phyloP scores from a whole-genome alignment of 2,888 invertebrate species.

The Caenorhabditis zanzibari region DNA sequence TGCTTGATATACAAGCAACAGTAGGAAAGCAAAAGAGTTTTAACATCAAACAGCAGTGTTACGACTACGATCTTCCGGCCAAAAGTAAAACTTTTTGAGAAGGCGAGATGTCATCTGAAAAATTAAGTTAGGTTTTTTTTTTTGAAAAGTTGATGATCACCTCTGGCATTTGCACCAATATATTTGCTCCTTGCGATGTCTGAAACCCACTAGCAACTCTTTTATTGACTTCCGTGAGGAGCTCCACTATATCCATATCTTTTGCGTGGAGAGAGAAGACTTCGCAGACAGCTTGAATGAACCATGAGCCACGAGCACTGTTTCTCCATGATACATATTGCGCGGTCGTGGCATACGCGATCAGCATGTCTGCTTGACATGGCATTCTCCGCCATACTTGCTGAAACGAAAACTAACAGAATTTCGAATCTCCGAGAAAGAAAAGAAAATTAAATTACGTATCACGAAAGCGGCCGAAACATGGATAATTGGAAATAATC shows the following conservation, averaged over 20 bases:
- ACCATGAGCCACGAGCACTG: conserved; percentile 81
- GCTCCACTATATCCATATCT: conserved; percentile 72
- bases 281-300: conserved; percentile 83
- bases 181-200: conserved; percentile 55
- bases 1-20: conserved; percentile 35
- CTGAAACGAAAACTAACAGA: conserved; percentile 21
- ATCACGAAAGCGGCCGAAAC: not conserved
- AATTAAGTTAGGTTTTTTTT: too few species aligned
- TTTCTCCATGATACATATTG: conserved; percentile 83
- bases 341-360: conserved; percentile 82
- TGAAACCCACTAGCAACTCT: conserved; percentile 65
- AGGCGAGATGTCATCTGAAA: conserved; percentile 74
- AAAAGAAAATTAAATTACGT: conserved; percentile 13
- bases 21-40: not conserved
- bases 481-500: conserved; percentile 15
- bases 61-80: conserved; percentile 68
- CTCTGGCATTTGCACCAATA: conserved; percentile 63
- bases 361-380: conserved; percentile 81
- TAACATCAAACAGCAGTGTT: conserved; percentile 42
- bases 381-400: conserved; percentile 69
- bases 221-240: conserved; percentile 76
- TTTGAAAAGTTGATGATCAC: too few species aligned
- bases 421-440: not conserved
- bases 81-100: conserved; percentile 82
- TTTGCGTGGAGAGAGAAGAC: conserved; percentile 70